These are phyloP conservation scores for Nylanderia fulva DNA, from an alignment of 1,140 invertebrate species.

Conservation along the genomic window DNA sequence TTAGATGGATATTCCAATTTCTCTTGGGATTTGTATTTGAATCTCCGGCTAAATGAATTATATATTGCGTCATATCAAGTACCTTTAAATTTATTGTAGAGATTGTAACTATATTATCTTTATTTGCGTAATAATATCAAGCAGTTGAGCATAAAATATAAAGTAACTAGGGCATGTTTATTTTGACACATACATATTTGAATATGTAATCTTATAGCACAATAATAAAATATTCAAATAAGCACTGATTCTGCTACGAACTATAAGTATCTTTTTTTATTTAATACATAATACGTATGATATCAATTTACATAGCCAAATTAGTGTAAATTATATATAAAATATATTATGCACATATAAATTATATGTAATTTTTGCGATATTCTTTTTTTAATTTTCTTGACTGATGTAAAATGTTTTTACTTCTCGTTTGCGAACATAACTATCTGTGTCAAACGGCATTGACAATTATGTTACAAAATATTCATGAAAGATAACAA, in stretches of 20 bases:
- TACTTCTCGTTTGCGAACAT: not conserved
- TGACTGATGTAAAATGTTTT: not conserved
- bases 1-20: slow-evolving; percentile 29
- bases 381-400: not conserved
- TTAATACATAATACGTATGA: not conserved
- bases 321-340: not conserved
- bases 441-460: not conserved
- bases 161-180: not conserved
- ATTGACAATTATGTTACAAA: not conserved
- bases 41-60: not conserved
- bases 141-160: not conserved
- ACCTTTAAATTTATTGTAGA: not conserved
- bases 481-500: not conserved
- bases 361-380: not conserved
- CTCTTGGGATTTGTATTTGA: not conserved
- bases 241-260: not conserved
- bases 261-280: not conserved
- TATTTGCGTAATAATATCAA: not conserved
- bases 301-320: not conserved
- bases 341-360: not conserved
- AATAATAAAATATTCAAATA: not conserved
- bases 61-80: not conserved
- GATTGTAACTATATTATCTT: not conserved
- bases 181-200: not conserved
- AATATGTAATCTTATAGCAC: not conserved